Percentiles rank a stretch among this genome's conserved stretches.
phyloP scores from a whole-genome alignment of 2,113 vertebrate species.

The Rhombomys opimus region DNA sequence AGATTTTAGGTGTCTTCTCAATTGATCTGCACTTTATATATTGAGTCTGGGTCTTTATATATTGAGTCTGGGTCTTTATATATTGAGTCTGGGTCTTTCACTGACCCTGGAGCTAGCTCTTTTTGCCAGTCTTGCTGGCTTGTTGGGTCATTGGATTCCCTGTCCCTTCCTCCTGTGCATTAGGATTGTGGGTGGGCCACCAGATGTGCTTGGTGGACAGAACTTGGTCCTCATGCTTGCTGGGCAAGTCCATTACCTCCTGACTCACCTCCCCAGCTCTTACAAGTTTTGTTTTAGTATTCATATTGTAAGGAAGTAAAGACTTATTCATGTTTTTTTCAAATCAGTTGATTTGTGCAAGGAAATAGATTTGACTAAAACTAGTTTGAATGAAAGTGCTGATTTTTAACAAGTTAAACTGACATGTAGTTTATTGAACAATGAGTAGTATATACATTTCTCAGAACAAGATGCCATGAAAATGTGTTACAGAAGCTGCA shows the following conservation, averaged over 20 bases:
- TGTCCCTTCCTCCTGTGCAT: no score
- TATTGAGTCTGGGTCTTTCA: background rate
- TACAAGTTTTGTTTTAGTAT: slow-evolving; percentile 4
- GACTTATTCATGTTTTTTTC: background rate
- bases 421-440: background rate
- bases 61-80: background rate
- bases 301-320: slow-evolving; percentile 2
- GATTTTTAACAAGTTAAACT: slow-evolving; percentile 21
- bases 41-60: background rate
- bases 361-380: background rate
- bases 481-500: background rate
- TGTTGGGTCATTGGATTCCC: background rate
- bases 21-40: background rate
- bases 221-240: background rate
- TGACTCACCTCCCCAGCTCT: background rate
- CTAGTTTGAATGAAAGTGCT: slow-evolving; percentile 24
- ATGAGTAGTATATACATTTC: background rate
- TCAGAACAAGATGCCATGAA: background rate
- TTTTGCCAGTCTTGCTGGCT: background rate
- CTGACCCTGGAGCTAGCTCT: background rate
- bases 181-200: background rate
- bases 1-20: background rate
- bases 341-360: background rate
- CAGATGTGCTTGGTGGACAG: background rate
- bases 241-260: background rate